A percentile compares a stretch with the other conserved stretches of the same genome.
phyloP scores from a whole-genome alignment of 2,797 vertebrate genomes.

The Rhincodon typus region DNA sequence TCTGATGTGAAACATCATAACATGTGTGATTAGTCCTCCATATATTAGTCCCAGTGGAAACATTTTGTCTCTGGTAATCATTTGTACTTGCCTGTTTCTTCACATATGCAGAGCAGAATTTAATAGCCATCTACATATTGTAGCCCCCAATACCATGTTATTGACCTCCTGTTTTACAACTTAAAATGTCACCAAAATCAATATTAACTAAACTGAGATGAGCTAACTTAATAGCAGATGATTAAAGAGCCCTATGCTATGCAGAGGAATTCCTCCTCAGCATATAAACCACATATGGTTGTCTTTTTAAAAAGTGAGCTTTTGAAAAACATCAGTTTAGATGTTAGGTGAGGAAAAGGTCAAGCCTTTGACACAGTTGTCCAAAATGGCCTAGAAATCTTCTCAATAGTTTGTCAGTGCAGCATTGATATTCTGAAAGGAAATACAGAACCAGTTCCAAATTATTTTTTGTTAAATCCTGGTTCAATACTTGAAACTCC shows the following conservation, averaged over 20 bases:
- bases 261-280: neutral
- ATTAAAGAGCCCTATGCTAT: neutral
- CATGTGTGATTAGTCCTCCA: neutral
- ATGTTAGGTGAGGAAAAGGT: too few relatives aligned
- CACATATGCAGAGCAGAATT: neutral
- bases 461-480: neutral
- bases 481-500: neutral
- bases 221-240: neutral
- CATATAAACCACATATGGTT: constrained; percentile 8
- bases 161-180: neutral
- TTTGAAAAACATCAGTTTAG: neutral
- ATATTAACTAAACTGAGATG: neutral
- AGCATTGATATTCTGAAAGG: neutral
- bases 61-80: too few relatives aligned
- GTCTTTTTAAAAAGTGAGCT: neutral
- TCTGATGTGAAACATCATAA: neutral
- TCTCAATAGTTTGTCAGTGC: neutral
- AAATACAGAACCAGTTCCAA: neutral
- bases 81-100: neutral
- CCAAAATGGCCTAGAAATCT: too few relatives aligned
- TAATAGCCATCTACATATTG: neutral
- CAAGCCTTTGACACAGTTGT: too few relatives aligned
- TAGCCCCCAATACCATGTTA: neutral
- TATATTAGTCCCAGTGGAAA: neutral
- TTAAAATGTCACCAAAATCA: neutral